Conservation (phyloP, 2,888 invertebrate species). For the Therioaphis trifolii region DNA sequence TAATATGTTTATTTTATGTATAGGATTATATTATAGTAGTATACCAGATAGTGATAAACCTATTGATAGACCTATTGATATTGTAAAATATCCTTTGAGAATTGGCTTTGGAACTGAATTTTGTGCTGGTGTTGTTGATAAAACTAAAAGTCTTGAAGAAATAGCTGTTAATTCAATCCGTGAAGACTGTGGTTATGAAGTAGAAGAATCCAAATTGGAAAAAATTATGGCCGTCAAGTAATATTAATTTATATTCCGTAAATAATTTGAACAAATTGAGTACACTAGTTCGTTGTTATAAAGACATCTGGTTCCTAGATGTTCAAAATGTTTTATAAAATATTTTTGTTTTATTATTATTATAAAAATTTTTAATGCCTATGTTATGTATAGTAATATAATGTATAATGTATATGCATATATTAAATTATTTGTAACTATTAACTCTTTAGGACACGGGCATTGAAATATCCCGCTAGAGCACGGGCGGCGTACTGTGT, state of each 20-base stretch:
- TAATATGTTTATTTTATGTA: not conserved
- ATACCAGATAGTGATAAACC: constrained; percentile 70
- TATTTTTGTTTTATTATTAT: too few relatives aligned
- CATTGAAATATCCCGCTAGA: too few relatives aligned
- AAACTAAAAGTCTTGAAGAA: constrained; percentile 77
- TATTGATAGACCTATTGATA: constrained; percentile 71
- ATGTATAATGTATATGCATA: too few relatives aligned
- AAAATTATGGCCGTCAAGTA: constrained; percentile 70
- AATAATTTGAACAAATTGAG: not conserved
- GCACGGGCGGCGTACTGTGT: too few relatives aligned
- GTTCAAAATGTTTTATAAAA: too few relatives aligned
- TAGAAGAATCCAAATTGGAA: constrained; percentile 75
- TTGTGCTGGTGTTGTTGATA: constrained; percentile 95
- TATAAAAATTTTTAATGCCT: too few relatives aligned
- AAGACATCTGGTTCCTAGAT: too few relatives aligned
- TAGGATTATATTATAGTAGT: constrained; percentile 81
- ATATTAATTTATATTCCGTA: not conserved
- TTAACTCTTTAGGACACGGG: too few relatives aligned
- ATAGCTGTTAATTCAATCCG: constrained; percentile 88
- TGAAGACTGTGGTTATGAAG: constrained; percentile 95
- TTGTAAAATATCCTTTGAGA: constrained; percentile 76
- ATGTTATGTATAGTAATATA: too few relatives aligned
- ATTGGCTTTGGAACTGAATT: constrained; percentile 88
- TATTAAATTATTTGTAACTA: too few relatives aligned
- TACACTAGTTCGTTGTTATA: too few relatives aligned